phyloP scores from a whole-genome alignment of 2,888 invertebrate genomes.

The Pseudococcus viburni region DNA sequence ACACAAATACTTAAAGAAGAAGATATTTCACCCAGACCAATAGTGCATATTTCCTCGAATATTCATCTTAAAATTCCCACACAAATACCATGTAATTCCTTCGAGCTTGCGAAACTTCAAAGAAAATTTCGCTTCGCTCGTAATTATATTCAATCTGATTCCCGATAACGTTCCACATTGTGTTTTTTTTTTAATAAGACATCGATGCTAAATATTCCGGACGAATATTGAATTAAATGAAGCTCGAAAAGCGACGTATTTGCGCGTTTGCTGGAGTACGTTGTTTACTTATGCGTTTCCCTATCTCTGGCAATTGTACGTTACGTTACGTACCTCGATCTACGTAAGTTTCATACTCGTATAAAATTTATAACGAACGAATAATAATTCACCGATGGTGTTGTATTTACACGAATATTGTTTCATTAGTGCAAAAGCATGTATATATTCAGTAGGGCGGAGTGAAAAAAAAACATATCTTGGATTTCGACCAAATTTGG shows the following conservation, averaged over 20 bases:
- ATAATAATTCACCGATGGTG: background rate
- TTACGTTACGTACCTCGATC: too few relatives aligned
- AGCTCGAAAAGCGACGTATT: background rate
- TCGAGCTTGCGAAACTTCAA: too few relatives aligned
- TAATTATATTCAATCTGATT: constrained; percentile 24
- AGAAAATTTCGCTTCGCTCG: background rate
- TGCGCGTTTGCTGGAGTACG: too few relatives aligned
- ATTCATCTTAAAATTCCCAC: too few relatives aligned
- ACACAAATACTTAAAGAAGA: too few relatives aligned
- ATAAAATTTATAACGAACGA: constrained; percentile 23
- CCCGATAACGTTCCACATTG: background rate
- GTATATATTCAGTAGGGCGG: constrained; percentile 9
- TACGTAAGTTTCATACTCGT: background rate
- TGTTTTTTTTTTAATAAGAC: constrained; percentile 1
- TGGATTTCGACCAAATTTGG: too few relatives aligned
- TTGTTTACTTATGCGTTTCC: constrained; percentile 9
- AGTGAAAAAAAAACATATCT: too few relatives aligned
- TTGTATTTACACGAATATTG: constrained; percentile 22
- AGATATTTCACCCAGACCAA: too few relatives aligned
- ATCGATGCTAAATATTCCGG: constrained; percentile 4
- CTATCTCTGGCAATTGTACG: background rate
- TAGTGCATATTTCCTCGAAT: too few relatives aligned
- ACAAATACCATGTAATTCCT: too few relatives aligned
- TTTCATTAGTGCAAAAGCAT: constrained; percentile 22
- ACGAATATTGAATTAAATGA: constrained; percentile 18